Conservation (phyloP, 2,888 invertebrate genomes). For the Volucella bombylans region DNA sequence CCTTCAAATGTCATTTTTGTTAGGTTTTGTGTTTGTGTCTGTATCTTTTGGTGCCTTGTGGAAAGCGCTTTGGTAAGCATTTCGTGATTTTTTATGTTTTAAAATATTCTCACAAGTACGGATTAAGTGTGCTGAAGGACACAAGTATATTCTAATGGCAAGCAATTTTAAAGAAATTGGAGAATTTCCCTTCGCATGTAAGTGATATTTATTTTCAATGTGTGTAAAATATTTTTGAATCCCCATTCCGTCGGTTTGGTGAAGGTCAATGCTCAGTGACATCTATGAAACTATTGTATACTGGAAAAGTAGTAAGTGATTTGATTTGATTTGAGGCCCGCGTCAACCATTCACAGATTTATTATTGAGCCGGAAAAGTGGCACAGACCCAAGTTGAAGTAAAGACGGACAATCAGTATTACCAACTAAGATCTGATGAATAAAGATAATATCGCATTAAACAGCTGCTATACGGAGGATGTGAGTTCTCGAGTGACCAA, state of each 20-base stretch:
- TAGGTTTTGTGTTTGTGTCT: not conserved
- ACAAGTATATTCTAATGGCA: constrained; percentile 13
- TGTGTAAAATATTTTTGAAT: not conserved
- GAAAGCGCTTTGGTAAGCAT: constrained; percentile 29
- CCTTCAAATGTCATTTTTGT: constrained; percentile 8
- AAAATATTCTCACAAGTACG: constrained; percentile 16
- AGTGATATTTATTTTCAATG: constrained; percentile 4
- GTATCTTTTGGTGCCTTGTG: not conserved
- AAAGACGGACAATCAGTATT: too few species aligned
- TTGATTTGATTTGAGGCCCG: too few species aligned
- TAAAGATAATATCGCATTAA: too few species aligned
- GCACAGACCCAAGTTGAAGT: too few species aligned
- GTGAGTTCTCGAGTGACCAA: too few species aligned
- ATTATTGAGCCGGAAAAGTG: too few species aligned
- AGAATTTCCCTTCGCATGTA: not conserved
- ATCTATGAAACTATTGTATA: too few species aligned
- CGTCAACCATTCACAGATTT: too few species aligned
- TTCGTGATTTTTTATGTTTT: constrained; percentile 27
- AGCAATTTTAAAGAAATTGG: constrained; percentile 9
- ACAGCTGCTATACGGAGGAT: too few species aligned
- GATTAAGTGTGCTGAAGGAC: constrained; percentile 21
- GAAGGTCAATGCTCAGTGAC: not conserved
- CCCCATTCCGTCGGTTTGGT: not conserved
- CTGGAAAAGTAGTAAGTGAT: too few species aligned
- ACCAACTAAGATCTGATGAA: too few species aligned